Evolutionary conservation across 2,113 vertebrate genomes (phyloP).

Genomic region (Guaruba guarouba): DNA sequence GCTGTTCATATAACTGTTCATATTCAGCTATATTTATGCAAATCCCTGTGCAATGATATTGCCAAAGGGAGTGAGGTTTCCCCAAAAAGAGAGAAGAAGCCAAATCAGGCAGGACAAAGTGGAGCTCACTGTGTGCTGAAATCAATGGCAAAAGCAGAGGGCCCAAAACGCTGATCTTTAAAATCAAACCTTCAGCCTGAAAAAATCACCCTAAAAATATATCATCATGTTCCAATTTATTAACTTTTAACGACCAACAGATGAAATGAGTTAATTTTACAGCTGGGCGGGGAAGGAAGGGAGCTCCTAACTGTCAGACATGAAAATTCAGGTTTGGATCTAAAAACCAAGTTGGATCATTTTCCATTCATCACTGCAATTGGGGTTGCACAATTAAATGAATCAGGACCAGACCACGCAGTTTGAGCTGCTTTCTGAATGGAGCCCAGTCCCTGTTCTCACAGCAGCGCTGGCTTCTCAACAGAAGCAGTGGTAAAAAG

Average conservation of each 20-base stretch:
- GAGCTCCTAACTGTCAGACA: not conserved
- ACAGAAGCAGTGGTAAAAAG: not conserved
- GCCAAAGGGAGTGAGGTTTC: not conserved
- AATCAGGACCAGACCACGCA: not conserved
- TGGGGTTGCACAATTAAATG: not conserved
- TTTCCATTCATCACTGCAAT: not conserved
- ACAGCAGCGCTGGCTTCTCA: not conserved
- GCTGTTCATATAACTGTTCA: not conserved
- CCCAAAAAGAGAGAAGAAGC: not conserved
- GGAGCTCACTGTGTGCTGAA: not conserved
- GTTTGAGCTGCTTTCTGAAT: not conserved
- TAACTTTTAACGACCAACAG: not conserved
- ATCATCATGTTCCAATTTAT: not conserved
- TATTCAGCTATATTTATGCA: not conserved
- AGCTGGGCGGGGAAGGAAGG: not conserved
- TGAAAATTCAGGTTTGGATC: not conserved
- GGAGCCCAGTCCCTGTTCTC: not conserved
- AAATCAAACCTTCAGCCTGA: not conserved
- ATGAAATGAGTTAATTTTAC: not conserved
- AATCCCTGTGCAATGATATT: not conserved
- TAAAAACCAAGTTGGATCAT: not conserved
- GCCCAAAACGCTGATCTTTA: not conserved
- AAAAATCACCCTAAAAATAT: not conserved
- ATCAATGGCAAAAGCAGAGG: not conserved
- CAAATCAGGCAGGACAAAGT: not conserved